Evolutionary conservation across 1,140 invertebrate species (phyloP), one percentile per base, ranked within the genome.

Genomic region (Metopolophium dirhodum): DNA sequence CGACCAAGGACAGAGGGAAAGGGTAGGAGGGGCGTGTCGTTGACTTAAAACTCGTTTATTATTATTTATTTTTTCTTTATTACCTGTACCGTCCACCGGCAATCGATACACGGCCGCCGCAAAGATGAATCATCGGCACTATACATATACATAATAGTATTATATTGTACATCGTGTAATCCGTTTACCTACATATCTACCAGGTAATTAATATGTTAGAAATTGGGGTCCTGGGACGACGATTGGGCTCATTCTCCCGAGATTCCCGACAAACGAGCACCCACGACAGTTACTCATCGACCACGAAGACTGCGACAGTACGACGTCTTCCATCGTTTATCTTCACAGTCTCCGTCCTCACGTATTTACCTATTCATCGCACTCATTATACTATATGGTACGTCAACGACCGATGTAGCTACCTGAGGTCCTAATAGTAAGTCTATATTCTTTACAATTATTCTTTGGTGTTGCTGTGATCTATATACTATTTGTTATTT

Each of bases 21-120:
- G 7, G 35, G 88, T 22, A 54, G 30, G 22, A 49, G 22, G 2
- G 37, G 57, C 23, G 54, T 68, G 37, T 68, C 89, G 54, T 90
- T 90, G 89, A 68, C 89, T 90, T 90, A 45, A 90, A 90, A 90
- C 89, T n/a, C 11, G 89, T 90, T 90, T 90, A 77, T 77, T 77
- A 77, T 77, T 77, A 77, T 77, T 89, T 87, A 30, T 86, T 86
- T 86, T 30, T 47, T 87, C 18, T 41, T 47, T 47, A 47, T 87
- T 82, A 82, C n/a, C 51, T 18, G 49, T 6, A 83, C 26, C 14
- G 61, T 47, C 85, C 26, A 86, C 45, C 85, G 14, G 11, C 26
- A 45, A 86, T 47, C 11, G 22, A 14, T 45, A 41, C 41, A 26
- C 41, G 83, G 23, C 41, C 41, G 37, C 26, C 49, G 37, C 26